These are phyloP conservation scores for Hemibagrus guttatus DNA, from an alignment of 2,797 vertebrate species.

Conservation along the genomic window DNA sequence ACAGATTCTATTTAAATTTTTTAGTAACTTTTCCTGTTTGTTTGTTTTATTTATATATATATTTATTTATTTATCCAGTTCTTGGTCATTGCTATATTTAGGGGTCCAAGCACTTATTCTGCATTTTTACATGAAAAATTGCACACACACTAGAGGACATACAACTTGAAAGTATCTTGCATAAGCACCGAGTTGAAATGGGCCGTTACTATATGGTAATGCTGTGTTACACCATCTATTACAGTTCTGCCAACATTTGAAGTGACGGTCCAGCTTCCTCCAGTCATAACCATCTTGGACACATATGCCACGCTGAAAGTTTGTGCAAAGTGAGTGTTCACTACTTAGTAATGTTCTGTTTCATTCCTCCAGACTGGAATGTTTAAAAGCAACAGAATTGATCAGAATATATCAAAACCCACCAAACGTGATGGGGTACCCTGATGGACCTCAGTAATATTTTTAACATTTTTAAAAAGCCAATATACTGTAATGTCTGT, in stretches of 20 bases:
- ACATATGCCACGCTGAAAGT: slow-evolving; percentile 62
- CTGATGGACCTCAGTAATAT: too few species aligned
- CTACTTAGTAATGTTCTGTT: background rate
- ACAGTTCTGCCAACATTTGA: slow-evolving; percentile 80
- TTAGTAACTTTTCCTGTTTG: too few species aligned
- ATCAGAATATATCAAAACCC: too few species aligned
- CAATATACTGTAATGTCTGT: background rate
- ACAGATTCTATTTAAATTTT: too few species aligned
- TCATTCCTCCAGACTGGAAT: background rate
- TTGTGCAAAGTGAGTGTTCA: slow-evolving; percentile 79
- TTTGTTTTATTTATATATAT: too few species aligned
- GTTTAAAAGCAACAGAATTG: background rate
- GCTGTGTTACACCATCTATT: slow-evolving; percentile 11
- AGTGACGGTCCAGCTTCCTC: slow-evolving; percentile 70
- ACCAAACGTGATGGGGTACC: too few species aligned
- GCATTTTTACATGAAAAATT: background rate
- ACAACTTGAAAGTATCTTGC: background rate
- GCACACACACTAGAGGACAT: background rate
- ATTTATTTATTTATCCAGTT: background rate
- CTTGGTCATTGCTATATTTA: background rate
- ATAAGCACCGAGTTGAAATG: background rate
- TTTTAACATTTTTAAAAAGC: background rate
- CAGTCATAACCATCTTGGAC: slow-evolving; percentile 71
- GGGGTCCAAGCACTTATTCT: background rate
- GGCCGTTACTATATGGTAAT: background rate